These are phyloP conservation scores for Apaloderma vittatum DNA, from an alignment of 2,113 vertebrate genomes.

Conservation along the genomic window DNA sequence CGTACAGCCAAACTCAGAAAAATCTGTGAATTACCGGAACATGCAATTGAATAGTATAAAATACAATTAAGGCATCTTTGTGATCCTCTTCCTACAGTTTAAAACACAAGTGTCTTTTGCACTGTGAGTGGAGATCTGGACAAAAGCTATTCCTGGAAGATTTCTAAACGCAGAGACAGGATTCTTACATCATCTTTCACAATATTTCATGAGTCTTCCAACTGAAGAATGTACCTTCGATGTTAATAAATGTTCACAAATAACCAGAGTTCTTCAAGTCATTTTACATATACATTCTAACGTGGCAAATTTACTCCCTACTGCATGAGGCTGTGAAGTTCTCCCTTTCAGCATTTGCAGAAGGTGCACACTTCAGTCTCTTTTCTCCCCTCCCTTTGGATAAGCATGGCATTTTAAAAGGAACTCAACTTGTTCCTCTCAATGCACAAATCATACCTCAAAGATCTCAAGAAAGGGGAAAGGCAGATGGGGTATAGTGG, in stretches of 20 bases:
- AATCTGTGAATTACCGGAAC: neutral
- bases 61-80: neutral
- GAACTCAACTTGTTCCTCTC: neutral
- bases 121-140: neutral
- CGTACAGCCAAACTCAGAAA: neutral
- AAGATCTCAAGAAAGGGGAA: neutral
- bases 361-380: neutral
- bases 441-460: neutral
- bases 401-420: neutral
- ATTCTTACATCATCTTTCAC: neutral
- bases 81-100: neutral
- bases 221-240: neutral
- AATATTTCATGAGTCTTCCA: neutral
- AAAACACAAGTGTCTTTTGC: neutral
- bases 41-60: neutral
- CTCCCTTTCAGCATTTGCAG: neutral
- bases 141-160: neutral
- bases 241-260: neutral
- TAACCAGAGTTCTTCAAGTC: neutral
- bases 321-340: neutral
- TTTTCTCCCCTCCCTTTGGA: neutral
- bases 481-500: neutral
- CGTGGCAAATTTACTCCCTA: neutral
- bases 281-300: neutral
- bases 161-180: neutral